Evolutionary conservation across 2,113 vertebrate genomes (phyloP).

Genomic region (Haemorhous mexicanus): DNA sequence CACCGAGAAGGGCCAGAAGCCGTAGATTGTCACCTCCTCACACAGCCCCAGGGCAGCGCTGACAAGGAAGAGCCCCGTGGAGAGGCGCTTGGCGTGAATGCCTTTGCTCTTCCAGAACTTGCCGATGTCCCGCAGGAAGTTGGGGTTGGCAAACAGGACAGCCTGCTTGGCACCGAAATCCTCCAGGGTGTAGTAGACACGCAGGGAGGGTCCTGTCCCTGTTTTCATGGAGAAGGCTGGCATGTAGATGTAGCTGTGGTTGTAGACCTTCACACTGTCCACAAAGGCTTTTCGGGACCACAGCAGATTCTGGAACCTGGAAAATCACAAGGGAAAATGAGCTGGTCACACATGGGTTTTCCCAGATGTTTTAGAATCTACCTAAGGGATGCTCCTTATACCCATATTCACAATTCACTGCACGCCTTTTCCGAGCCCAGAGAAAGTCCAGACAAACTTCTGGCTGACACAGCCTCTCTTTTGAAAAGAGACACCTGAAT

Average conservation of each 20-base stretch:
- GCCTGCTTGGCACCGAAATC: conserved; percentile 87
- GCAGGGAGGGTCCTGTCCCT: conserved; percentile 87
- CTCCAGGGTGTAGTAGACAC: conserved; percentile 85
- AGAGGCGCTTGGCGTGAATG: conserved; percentile 90
- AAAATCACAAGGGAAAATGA: not conserved
- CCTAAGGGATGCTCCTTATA: not conserved
- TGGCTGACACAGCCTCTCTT: not conserved
- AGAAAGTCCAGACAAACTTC: not conserved
- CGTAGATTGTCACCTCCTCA: conserved; percentile 90
- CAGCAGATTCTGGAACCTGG: conserved; percentile 92
- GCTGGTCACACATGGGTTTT: not conserved
- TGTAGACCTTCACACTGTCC: conserved; percentile 90
- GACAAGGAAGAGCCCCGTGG: conserved; percentile 92
- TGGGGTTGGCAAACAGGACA: conserved; percentile 93
- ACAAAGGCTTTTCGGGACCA: conserved; percentile 94
- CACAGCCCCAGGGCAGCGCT: conserved; percentile 91
- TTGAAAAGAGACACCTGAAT: not conserved
- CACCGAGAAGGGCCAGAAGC: conserved; percentile 94
- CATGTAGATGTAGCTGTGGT: conserved; percentile 94
- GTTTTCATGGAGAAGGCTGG: conserved; percentile 95
- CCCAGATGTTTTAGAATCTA: not conserved
- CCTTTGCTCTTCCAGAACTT: conserved; percentile 91
- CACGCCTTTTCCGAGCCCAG: not conserved
- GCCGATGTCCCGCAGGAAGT: conserved; percentile 86
- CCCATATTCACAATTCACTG: not conserved